Evolutionary conservation across 1,140 invertebrate species (phyloP).

Genomic region (Dendroctonus ponderosae): DNA sequence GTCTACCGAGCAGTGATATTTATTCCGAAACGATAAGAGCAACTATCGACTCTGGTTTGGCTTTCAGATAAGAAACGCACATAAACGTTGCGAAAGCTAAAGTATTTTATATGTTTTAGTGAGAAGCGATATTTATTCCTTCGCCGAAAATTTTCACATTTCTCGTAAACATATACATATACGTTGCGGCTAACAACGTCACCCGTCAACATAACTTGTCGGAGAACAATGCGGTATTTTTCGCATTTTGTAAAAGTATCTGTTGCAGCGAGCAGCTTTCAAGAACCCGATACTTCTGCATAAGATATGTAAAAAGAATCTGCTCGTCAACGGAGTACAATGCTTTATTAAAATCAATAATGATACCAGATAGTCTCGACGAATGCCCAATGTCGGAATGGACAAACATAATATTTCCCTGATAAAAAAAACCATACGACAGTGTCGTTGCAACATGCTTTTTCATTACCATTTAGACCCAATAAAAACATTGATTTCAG

Average conservation of each 20-base stretch:
- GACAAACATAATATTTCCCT: constrained; percentile 1
- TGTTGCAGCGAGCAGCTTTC: constrained; percentile 21
- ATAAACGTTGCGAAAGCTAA: constrained; percentile 3
- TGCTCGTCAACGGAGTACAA: constrained; percentile 25
- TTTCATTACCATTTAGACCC: neutral
- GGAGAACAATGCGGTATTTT: constrained; percentile 32
- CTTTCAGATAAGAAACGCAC: constrained; percentile 9
- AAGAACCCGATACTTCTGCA: constrained; percentile 30
- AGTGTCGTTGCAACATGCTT: neutral
- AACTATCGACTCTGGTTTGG: constrained; percentile 2
- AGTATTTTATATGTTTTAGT: constrained; percentile 19
- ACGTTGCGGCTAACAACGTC: constrained; percentile 26
- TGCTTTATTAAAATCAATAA: constrained; percentile 33
- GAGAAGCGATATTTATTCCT: constrained; percentile 22
- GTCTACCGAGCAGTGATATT: too few species aligned
- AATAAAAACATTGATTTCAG: too few species aligned
- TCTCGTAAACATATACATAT: constrained; percentile 27
- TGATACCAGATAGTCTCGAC: constrained; percentile 17
- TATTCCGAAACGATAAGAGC: neutral
- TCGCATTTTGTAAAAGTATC: constrained; percentile 33
- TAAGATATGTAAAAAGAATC: constrained; percentile 32
- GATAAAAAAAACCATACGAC: neutral
- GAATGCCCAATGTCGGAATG: neutral
- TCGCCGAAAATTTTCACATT: constrained; percentile 28
- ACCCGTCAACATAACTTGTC: constrained; percentile 31